Evolutionary conservation across 2,797 vertebrate species (phyloP).

Genomic region (Anguilla obscura): DNA sequence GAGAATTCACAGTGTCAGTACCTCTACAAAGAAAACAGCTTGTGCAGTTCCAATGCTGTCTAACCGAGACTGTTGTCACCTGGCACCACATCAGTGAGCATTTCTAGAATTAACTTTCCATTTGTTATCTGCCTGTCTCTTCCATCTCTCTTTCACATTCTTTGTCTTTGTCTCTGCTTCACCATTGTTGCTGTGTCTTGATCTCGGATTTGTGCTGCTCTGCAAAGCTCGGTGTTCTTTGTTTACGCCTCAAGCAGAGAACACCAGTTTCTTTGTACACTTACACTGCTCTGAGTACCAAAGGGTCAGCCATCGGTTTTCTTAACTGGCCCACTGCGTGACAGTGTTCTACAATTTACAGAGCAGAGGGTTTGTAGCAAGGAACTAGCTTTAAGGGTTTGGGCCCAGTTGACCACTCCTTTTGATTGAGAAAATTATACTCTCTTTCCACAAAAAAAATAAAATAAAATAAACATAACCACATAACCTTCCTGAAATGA

Average conservation of each 20-base stretch:
- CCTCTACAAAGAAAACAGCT: not conserved
- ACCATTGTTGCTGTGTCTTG: not conserved
- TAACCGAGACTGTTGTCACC: not conserved
- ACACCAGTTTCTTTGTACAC: not conserved
- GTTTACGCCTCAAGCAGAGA: conserved; percentile 27
- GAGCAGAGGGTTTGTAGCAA: not conserved
- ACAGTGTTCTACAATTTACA: not conserved
- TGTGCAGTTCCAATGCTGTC: no score
- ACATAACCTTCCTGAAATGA: conserved; percentile 18
- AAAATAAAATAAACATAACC: not conserved
- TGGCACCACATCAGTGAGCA: not conserved
- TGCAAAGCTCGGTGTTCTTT: conserved; percentile 14
- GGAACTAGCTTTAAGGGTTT: not conserved
- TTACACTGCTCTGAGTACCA: not conserved
- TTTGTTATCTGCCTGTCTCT: not conserved
- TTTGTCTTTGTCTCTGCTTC: not conserved
- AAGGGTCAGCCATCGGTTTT: conserved; percentile 6
- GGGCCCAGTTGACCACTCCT: not conserved
- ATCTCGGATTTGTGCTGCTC: not conserved
- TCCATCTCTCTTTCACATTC: not conserved
- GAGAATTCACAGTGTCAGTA: not conserved
- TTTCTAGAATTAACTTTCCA: not conserved
- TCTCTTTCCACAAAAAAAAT: not conserved
- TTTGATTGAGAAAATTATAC: not conserved
- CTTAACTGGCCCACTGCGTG: not conserved